Evolutionary conservation across 2,797 vertebrate species (phyloP), one percentile per base, ranked within the genome.

Genomic region (Syngnathus rostellatus): DNA sequence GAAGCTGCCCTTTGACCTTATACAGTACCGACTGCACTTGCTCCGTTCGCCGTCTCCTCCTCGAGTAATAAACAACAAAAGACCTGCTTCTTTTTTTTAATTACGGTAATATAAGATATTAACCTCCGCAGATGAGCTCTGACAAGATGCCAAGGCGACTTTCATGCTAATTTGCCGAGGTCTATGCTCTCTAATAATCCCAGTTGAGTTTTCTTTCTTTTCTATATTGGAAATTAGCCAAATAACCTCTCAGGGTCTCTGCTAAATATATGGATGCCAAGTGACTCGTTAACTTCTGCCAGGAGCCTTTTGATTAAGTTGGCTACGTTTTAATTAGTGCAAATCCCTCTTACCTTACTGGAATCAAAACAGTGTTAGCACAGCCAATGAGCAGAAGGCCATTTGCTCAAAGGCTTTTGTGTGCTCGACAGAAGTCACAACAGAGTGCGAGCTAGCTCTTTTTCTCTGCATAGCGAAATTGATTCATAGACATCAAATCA

Each of bases 241-340:
- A 19, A 37, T 70, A 78, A 77, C 63, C 72, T 80, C 72, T 59
- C 58, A 58, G 45, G 62, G 50, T 48, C 62, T 60, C 14, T 74
- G 65, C 40, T 71, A 69, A 81, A 45, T 73, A 72, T 74, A 76
- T 70, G 67, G 58, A 73, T 75, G 77, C 65, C 68, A 69, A 80
- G 76, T 80, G 76, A 72, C 75, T 71, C 23, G 61, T 19, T 75
- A 66, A 77, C 75, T 69, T 68, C 77, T 70, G 67, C 79, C 5
- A 31, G 69, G 68, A 73, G 62, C 54, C 11, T 69, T 81, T 74
- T 74, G 67, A 81, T 79, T 75, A 78, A 77, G 70, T 77, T 14
- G 0, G 58, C 77, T 72, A 58, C 60, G 64, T 68, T 82, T 77
- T 75, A 77, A 85, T 83, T 73, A 82, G 67, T 63, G 64, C 46